These are phyloP conservation scores for Fistularia tabacaria DNA, from an alignment of 2,797 vertebrate species.

Conservation along the genomic window DNA sequence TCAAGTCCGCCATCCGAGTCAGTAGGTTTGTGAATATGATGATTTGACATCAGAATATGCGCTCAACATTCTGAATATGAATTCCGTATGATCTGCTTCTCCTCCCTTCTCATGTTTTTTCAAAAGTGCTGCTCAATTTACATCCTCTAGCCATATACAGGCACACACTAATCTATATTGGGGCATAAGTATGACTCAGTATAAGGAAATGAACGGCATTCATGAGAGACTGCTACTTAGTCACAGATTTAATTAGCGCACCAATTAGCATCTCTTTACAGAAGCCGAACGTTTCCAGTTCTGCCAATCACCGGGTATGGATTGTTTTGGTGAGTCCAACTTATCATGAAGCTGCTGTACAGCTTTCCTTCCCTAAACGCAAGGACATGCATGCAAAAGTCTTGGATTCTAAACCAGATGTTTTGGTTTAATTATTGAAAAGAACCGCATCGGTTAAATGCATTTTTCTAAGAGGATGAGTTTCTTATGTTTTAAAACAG, in stretches of 20 bases:
- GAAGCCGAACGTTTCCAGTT: slow-evolving; percentile 24
- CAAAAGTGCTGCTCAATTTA: not conserved
- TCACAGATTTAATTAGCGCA: slow-evolving; percentile 32
- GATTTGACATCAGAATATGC: not conserved
- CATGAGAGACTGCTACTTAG: slow-evolving; percentile 17
- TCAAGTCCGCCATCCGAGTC: not conserved
- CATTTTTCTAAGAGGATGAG: too few species aligned
- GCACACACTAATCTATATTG: too few species aligned
- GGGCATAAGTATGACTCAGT: slow-evolving; percentile 9
- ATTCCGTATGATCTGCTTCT: not conserved
- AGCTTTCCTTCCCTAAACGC: too few species aligned
- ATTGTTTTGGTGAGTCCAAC: slow-evolving; percentile 17
- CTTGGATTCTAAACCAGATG: too few species aligned
- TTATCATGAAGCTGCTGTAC: too few species aligned
- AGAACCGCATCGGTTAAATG: too few species aligned
- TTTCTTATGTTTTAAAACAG: too few species aligned
- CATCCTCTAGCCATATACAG: not conserved
- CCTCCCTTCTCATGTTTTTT: not conserved
- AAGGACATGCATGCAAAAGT: too few species aligned
- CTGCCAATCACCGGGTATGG: slow-evolving; percentile 4
- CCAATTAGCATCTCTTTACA: slow-evolving; percentile 24
- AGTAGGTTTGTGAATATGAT: not conserved
- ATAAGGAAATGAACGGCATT: slow-evolving; percentile 18
- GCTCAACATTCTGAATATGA: not conserved
- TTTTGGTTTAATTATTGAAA: too few species aligned